phyloP scores from a whole-genome alignment of 2,888 invertebrate species.

The Hirtodrosophila confusa region DNA sequence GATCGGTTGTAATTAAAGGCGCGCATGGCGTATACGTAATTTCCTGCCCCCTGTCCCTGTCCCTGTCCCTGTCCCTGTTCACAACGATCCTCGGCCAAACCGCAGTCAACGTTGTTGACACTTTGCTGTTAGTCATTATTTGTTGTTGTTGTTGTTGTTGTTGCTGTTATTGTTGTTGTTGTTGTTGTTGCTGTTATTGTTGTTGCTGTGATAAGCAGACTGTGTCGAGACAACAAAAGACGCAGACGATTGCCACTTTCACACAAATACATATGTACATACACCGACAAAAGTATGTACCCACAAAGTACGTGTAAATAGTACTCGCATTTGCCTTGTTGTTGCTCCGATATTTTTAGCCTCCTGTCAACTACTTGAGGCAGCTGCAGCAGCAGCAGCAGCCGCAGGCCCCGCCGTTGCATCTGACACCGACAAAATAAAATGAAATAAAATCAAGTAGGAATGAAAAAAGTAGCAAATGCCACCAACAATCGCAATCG shows the following conservation, averaged over 20 bases:
- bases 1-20: constrained; percentile 58
- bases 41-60: not conserved
- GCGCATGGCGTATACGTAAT: constrained; percentile 61
- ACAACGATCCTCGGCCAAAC: constrained; percentile 29
- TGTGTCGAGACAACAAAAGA: constrained; percentile 80
- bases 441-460: constrained; percentile 18
- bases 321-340: constrained; percentile 19
- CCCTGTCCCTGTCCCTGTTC: too few species aligned
- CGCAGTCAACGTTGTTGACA: constrained; percentile 47
- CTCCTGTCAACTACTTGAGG: constrained; percentile 42
- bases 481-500: constrained; percentile 46
- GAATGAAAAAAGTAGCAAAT: constrained; percentile 36
- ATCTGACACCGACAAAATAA: constrained; percentile 30
- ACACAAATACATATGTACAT: constrained; percentile 40
- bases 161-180: constrained; percentile 27
- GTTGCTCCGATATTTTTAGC: constrained; percentile 54
- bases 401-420: constrained; percentile 36
- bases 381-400: constrained; percentile 42
- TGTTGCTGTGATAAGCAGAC: constrained; percentile 75
- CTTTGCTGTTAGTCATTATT: constrained; percentile 68
- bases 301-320: constrained; percentile 5
- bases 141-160: constrained; percentile 48
- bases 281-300: constrained; percentile 5
- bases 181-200: constrained; percentile 31
- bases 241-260: constrained; percentile 74